Base-by-base conservation (phyloP, 2,113 vertebrate genomes). In the Malurus elegans region DNA sequence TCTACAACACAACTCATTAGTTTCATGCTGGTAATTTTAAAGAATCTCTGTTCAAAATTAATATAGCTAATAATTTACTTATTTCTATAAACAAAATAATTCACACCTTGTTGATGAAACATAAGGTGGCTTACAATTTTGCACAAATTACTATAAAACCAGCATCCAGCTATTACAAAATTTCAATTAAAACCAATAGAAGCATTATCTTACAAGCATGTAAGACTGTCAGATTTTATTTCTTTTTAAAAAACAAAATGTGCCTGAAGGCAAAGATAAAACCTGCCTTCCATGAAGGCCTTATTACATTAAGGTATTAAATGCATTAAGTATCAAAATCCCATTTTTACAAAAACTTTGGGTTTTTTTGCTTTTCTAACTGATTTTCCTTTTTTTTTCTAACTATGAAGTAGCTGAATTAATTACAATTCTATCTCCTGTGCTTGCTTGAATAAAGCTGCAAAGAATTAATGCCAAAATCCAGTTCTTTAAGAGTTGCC, bases 1-100 rank as follows among this genome's bases (percentile, higher is more conserved):
- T 56, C 92, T 94, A 90, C 79, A 88, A 84, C 48, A 67, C 57
- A 84, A 61, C 36, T 83, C 71, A 94, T 96, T 93, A 72, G 56
- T 56, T 78, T 95, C 86, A 65, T 29, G 24, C 34, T 79, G 34
- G 50, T 56, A 88, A 89, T 82, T 93, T 64, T 83, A 73, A 86
- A 83, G 26, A 29, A 62, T 26, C n/a, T 88, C 51, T 64, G 19
- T 47, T 87, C 31, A 31, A 78, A 83, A 94, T 48, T 0, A 73
- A 38, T 58, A 67, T 34, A 8, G n/a, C 19, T 1, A 85, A 48
- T 51, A 90, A 96, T 86, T 82, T 54, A 75, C 54, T 86, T 87
- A 93, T 83, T 79, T 58, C 47, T 51, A 42, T 15, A 74, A 80
- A 91, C 44, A 91, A 79, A 61, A 69, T 56, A 66, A 87, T 86